Conservation (phyloP, 2,113 vertebrate species). For the Ageneiosus marmoratus region DNA sequence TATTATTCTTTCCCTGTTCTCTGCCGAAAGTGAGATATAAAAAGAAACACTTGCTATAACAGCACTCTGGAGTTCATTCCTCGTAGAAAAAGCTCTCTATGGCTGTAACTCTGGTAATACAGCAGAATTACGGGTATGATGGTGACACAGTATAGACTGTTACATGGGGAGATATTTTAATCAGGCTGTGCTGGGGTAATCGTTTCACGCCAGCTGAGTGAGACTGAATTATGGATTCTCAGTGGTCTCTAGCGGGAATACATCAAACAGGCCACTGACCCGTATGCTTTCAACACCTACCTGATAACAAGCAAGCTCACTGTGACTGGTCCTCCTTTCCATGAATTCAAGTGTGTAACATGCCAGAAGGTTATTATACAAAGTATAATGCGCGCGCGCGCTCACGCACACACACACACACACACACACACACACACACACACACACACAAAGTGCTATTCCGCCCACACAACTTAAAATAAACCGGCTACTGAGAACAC, state of each 20-base stretch:
- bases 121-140: background rate
- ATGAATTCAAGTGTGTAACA: constrained; percentile 39
- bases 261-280: constrained; percentile 68
- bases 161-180: constrained; percentile 13
- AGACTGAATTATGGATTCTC: constrained; percentile 40
- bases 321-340: constrained; percentile 51
- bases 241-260: constrained; percentile 37
- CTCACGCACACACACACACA: constrained; percentile 45
- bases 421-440: constrained; percentile 25
- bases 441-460: constrained; percentile 49
- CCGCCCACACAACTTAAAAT: constrained; percentile 60
- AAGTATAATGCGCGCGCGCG: constrained; percentile 5
- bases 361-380: constrained; percentile 42
- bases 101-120: constrained; percentile 9
- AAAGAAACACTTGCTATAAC: constrained; percentile 9
- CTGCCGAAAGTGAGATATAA: constrained; percentile 13
- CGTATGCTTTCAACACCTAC: constrained; percentile 68
- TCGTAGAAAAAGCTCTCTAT: background rate
- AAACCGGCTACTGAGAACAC: constrained; percentile 63
- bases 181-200: constrained; percentile 36
- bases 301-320: constrained; percentile 68
- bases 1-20: background rate
- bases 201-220: constrained; percentile 41
- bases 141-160: background rate
- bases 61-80: constrained; percentile 8